Conservation (phyloP, 2,113 vertebrate genomes). For the Ibidorhyncha struthersii region DNA sequence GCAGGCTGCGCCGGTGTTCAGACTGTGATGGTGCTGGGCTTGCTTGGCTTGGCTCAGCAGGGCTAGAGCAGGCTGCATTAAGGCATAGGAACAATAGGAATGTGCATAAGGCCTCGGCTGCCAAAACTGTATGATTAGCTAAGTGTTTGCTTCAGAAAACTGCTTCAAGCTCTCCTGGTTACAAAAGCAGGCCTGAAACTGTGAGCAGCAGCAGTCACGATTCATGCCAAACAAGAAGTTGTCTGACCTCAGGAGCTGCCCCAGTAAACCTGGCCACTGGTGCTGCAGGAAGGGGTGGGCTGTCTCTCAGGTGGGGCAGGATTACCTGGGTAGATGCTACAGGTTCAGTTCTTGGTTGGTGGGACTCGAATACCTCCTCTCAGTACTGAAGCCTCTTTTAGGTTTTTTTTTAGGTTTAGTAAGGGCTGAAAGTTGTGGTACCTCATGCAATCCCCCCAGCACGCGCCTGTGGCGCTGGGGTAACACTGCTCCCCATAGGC, state of each 20-base stretch:
- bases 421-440: neutral
- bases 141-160: neutral
- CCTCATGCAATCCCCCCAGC: neutral
- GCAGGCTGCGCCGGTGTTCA: neutral
- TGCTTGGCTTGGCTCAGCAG: neutral
- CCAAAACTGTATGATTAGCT: neutral
- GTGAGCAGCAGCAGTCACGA: neutral
- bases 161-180: neutral
- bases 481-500: neutral
- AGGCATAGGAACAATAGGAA: neutral
- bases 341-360: neutral
- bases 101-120: neutral
- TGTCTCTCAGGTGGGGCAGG: neutral
- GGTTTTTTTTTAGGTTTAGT: neutral
- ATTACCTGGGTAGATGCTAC: neutral
- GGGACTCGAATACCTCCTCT: neutral
- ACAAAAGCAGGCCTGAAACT: neutral
- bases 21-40: neutral
- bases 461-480: fast-evolving
- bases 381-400: neutral
- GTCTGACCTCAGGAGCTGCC: neutral
- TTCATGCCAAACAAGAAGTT: neutral
- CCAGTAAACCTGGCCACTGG: neutral
- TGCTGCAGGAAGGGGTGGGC: neutral
- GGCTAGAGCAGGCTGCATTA: neutral